These are phyloP conservation scores for Calonectris borealis DNA, from an alignment of 2,113 vertebrate species.

Conservation along the genomic window DNA sequence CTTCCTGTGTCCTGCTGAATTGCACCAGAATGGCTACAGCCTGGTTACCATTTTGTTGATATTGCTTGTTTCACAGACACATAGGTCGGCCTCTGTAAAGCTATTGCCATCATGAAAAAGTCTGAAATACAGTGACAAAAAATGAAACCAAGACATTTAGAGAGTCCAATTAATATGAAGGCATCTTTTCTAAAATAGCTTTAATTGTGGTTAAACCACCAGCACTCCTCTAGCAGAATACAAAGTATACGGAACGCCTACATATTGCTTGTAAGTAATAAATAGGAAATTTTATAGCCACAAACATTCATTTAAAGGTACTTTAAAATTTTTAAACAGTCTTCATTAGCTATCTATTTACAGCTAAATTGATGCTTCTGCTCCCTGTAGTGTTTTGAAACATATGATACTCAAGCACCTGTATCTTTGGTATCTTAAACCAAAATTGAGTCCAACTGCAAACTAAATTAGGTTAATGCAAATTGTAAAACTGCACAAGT, in stretches of 20 bases:
- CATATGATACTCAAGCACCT: not conserved
- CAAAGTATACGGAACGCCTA: not conserved
- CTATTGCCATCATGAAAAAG: not conserved
- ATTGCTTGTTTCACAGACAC: not conserved
- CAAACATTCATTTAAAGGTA: not conserved
- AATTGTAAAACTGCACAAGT: not conserved
- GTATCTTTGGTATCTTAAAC: not conserved
- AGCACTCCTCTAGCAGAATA: not conserved
- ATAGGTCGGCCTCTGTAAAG: not conserved
- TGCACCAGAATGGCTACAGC: not conserved
- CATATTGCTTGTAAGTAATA: not conserved
- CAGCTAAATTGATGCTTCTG: not conserved
- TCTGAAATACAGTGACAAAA: not conserved
- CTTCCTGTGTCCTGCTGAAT: not conserved
- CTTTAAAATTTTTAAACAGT: not conserved
- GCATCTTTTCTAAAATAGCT: not conserved
- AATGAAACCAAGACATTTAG: not conserved
- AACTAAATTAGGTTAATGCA: not conserved
- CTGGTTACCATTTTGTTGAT: not conserved
- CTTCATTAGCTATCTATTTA: not conserved
- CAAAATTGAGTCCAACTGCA: not conserved
- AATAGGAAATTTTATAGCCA: not conserved
- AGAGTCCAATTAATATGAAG: not conserved
- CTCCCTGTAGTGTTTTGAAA: not conserved
- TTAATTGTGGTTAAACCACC: not conserved